Percentiles rank a stretch among this genome's conserved stretches.
phyloP scores from a whole-genome alignment of 2,888 invertebrate genomes.

The Empis stercorea region DNA sequence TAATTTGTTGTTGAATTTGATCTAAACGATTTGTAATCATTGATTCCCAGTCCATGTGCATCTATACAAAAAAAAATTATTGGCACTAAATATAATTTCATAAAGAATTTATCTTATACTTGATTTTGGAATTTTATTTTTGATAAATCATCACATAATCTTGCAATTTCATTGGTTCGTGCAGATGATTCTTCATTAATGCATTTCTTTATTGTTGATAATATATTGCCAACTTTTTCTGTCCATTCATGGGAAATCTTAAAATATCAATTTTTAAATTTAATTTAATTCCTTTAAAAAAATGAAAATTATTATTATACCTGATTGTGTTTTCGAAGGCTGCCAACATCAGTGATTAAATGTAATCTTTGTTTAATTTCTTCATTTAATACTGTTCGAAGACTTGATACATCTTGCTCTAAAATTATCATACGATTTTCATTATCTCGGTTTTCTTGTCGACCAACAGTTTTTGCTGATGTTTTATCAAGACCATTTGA shows the following conservation, averaged over 20 bases:
- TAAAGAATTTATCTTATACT: too few relatives aligned
- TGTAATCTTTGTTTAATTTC: slow-evolving; percentile 34
- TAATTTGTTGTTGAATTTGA: not conserved
- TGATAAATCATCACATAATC: slow-evolving; percentile 41
- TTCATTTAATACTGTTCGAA: slow-evolving; percentile 31
- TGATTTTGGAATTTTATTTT: slow-evolving; percentile 21
- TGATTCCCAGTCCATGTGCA: too few relatives aligned
- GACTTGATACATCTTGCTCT: slow-evolving; percentile 26
- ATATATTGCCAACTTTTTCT: slow-evolving; percentile 23
- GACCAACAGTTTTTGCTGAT: slow-evolving; percentile 22
- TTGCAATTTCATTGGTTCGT: slow-evolving; percentile 39
- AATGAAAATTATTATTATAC: slow-evolving; percentile 4
- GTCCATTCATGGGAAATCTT: slow-evolving; percentile 31
- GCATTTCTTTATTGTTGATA: slow-evolving; percentile 38
- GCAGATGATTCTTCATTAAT: slow-evolving; percentile 42
- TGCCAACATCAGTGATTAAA: slow-evolving; percentile 34
- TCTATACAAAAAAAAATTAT: too few relatives aligned
- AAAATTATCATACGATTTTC: slow-evolving; percentile 23
- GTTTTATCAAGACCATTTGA: slow-evolving; percentile 12
- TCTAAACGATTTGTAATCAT: not conserved
- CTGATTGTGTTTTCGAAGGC: slow-evolving; percentile 33
- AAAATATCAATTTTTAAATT: not conserved
- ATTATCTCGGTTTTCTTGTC: slow-evolving; percentile 12
- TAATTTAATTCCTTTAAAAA: not conserved
- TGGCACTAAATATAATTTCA: too few relatives aligned